Evolutionary conservation across 2,113 vertebrate species (phyloP).

Genomic region (Stegostoma tigrinum): DNA sequence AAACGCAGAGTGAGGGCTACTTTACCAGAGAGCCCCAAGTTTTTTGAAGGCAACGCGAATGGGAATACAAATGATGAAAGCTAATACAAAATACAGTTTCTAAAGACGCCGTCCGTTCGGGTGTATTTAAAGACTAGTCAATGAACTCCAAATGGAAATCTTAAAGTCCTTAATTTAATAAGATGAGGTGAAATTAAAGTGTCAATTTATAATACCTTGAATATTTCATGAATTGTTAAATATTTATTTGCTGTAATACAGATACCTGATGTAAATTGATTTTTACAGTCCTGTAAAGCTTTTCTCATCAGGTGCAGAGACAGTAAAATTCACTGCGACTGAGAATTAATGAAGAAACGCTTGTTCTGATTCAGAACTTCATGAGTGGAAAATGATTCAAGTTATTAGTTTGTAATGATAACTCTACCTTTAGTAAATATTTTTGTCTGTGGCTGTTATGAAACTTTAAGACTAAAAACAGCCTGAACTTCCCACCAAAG

Average conservation of each 20-base stretch:
- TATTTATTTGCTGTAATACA: constrained; percentile 42
- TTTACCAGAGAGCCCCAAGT: constrained; percentile 59
- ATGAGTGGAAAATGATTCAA: background rate
- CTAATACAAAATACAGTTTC: background rate
- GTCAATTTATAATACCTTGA: constrained; percentile 36
- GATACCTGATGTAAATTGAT: background rate
- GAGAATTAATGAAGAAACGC: background rate
- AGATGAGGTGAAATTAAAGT: constrained; percentile 29
- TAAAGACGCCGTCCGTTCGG: too few species aligned
- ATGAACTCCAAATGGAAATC: background rate
- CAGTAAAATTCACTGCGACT: background rate
- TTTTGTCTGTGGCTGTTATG: background rate
- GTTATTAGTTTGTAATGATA: constrained; percentile 41
- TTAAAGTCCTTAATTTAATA: constrained; percentile 1
- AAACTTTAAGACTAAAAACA: constrained; percentile 14
- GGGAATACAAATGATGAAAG: constrained; percentile 40
- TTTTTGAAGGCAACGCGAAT: constrained; percentile 54
- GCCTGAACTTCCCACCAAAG: background rate
- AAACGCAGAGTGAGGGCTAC: constrained; percentile 67
- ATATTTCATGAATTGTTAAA: constrained; percentile 39
- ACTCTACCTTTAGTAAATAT: background rate
- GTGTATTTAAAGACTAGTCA: background rate
- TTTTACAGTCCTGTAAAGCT: background rate
- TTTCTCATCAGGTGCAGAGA: background rate
- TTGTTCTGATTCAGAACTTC: constrained; percentile 6